A percentile compares a stretch with the other conserved stretches of the same genome.
phyloP scores from a whole-genome alignment of 2,113 vertebrate species.

The Ovis aries region DNA sequence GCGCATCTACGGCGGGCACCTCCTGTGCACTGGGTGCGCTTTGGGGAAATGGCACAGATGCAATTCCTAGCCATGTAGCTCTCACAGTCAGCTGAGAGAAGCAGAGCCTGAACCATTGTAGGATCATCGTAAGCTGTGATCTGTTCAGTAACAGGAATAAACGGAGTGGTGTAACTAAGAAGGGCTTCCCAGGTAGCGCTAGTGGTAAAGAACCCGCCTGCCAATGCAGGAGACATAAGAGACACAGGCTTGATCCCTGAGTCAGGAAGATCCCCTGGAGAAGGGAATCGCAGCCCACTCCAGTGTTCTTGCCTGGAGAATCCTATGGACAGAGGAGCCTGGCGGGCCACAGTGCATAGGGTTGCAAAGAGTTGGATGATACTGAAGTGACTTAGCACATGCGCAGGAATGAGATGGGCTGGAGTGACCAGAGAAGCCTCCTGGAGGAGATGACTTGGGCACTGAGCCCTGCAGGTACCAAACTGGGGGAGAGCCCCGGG shows the following conservation, averaged over 20 bases:
- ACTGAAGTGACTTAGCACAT: not conserved
- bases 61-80: no score
- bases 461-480: accelerated
- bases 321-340: not conserved
- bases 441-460: not conserved
- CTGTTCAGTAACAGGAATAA: no score
- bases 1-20: not conserved
- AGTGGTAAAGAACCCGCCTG: not conserved
- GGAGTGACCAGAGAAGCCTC: not conserved
- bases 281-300: not conserved
- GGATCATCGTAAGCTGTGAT: not conserved
- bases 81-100: not conserved
- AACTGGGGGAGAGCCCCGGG: not conserved
- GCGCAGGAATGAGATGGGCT: accelerated
- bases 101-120: not conserved
- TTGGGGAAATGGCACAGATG: accelerated
- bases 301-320: not conserved
- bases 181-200: not conserved
- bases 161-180: not conserved
- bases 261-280: not conserved
- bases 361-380: not conserved
- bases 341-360: not conserved
- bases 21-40: accelerated
- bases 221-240: not conserved
- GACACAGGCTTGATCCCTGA: not conserved